Evolutionary conservation across 1,140 invertebrate genomes (phyloP), one percentile per base, ranked within the genome.

Genomic region (Trichonephila inaurata): DNA sequence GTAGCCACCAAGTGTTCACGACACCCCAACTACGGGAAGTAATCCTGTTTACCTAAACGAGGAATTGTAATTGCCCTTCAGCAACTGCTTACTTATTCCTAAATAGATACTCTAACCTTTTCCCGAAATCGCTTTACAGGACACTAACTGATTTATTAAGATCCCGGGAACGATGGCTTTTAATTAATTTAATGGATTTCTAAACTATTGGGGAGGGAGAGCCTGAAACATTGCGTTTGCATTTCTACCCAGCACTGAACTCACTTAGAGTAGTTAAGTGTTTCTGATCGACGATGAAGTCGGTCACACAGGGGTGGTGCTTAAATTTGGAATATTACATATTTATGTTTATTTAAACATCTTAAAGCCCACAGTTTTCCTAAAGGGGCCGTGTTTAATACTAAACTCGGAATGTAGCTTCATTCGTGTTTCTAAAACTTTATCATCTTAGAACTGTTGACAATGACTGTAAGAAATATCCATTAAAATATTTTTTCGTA

Each of bases 141-240:
- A 62, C 58, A 92, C 60, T 83, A 92, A 85, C 90, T 92, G 90
- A 92, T 92, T 92, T 92, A 92, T 92, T 92, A 92, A 92, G 90
- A 92, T 85, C 72, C 72, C 69, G 72, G 62, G 24, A 85, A 64
- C 81, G 90, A 92, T 92, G 90, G 82, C 90, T 92, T 92, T 85
- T 92, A 92, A 92, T 92, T 92, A 92, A 92, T 92, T 85, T 92
- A 92, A 92, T 92, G 90, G 90, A 92, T 92, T 92, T 92, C 90
- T 92, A 92, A 92, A 92, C 81, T 91, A 62, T 51, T 64, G 66
- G 89, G 69, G 51, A 51, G 86, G 44, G 69, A 82, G 69, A 61
- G 28, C 18, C 44, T 40, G 82, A 85, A 92, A 85, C 90, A 58
- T 72, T 66, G 87, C 87, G 81, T 92, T 92, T 85, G 90, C 72